Evolutionary conservation across 2,888 invertebrate species (phyloP).

Genomic region (Platycheirus rosarum): DNA sequence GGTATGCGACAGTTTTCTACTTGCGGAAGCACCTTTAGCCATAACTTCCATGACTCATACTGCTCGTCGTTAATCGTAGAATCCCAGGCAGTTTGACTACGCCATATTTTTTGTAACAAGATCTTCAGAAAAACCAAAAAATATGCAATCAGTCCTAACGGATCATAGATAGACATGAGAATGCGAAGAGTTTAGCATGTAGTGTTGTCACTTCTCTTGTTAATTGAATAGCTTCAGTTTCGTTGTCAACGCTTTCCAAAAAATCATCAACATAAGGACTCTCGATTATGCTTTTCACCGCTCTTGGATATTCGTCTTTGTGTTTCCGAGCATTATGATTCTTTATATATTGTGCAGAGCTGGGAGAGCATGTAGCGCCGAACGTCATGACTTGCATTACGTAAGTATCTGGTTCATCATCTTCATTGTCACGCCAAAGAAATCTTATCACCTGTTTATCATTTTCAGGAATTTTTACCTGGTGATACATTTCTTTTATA

Average conservation of each 20-base stretch:
- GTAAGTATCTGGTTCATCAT: neutral
- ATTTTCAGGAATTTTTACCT: neutral
- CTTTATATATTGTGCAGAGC: neutral
- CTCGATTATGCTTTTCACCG: neutral
- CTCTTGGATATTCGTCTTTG: conserved; percentile 1
- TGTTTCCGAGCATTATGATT: neutral
- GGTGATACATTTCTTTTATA: neutral
- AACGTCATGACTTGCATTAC: conserved; percentile 3
- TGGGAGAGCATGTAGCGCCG: neutral
- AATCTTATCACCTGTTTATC: neutral
- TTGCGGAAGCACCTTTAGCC: neutral
- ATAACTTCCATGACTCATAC: neutral
- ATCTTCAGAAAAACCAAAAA: neutral
- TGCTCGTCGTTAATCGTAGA: neutral
- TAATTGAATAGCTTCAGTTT: conserved; percentile 18
- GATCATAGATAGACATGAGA: conserved; percentile 1
- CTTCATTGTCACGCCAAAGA: neutral
- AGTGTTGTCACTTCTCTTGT: neutral
- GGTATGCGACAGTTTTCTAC: conserved; percentile 3
- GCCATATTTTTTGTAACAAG: neutral
- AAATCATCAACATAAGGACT: conserved; percentile 49
- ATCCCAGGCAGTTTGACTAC: neutral
- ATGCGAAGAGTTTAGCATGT: neutral
- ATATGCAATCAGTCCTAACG: neutral
- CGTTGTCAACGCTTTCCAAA: conserved; percentile 44